These are phyloP conservation scores for Protonibea diacanthus DNA, from an alignment of 2,797 vertebrate genomes.

Conservation along the genomic window DNA sequence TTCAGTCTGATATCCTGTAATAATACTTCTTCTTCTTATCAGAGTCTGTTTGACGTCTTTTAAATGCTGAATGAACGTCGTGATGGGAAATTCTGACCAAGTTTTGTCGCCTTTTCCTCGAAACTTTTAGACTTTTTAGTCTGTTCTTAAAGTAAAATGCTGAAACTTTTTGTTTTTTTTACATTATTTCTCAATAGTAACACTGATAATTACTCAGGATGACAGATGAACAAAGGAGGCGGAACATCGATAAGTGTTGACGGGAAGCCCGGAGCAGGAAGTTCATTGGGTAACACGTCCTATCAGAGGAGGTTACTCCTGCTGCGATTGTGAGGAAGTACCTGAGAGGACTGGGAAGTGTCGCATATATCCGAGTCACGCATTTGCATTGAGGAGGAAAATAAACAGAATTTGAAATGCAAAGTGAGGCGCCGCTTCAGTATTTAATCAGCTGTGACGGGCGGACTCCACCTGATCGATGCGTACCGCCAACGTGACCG, in stretches of 20 bases:
- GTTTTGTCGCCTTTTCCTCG: slow-evolving; percentile 11
- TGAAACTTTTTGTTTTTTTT: not conserved
- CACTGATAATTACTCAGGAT: not conserved
- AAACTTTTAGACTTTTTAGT: not conserved
- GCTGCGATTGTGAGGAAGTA: not conserved
- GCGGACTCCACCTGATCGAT: not conserved
- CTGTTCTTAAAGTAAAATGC: slow-evolving; percentile 11
- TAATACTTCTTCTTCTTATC: not conserved
- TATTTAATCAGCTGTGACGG: not conserved
- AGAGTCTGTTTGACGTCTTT: not conserved
- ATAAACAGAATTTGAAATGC: slow-evolving; percentile 19
- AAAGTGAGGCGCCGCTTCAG: not conserved
- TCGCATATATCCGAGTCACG: too few relatives aligned
- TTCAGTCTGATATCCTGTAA: not conserved
- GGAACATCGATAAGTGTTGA: not conserved
- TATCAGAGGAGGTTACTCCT: too few relatives aligned
- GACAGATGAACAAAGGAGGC: not conserved
- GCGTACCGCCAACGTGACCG: not conserved
- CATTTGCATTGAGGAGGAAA: not conserved
- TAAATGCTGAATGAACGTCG: not conserved
- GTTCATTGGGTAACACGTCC: not conserved
- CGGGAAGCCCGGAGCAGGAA: slow-evolving; percentile 24
- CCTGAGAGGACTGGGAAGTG: not conserved
- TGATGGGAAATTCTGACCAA: not conserved
- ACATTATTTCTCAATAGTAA: not conserved